These are phyloP conservation scores for Syngnathus rostellatus DNA, from an alignment of 2,797 vertebrate species.

Conservation along the genomic window DNA sequence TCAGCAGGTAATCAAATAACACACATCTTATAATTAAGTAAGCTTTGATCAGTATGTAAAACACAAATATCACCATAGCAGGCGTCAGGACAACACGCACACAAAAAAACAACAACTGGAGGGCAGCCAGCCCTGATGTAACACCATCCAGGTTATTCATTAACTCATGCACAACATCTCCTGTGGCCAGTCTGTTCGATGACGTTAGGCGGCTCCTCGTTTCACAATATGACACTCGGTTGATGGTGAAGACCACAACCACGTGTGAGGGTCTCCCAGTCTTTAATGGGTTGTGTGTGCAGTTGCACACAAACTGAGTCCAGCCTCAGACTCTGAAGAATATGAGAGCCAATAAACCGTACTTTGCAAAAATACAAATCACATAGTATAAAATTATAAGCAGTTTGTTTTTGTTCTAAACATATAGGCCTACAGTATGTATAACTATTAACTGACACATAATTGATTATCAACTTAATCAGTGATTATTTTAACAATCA, in stretches of 20 bases:
- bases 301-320: background rate
- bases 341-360: too few species aligned
- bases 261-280: background rate
- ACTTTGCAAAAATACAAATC: too few species aligned
- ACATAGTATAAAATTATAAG: too few species aligned
- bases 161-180: conserved; percentile 56
- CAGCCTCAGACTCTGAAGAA: too few species aligned
- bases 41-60: background rate
- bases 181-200: conserved; percentile 30
- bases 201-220: background rate
- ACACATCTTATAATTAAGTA: background rate
- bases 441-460: too few species aligned
- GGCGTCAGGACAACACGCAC: conserved; percentile 15
- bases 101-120: conserved; percentile 26
- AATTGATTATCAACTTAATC: too few species aligned
- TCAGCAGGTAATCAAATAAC: background rate
- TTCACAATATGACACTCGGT: conserved; percentile 31
- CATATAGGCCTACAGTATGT: too few species aligned
- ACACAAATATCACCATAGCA: background rate
- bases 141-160: conserved; percentile 61
- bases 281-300: background rate
- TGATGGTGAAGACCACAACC: too few species aligned
- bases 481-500: too few species aligned
- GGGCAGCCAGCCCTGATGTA: conserved; percentile 51
- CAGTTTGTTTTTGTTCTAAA: too few species aligned